Conservation (phyloP, 2,113 vertebrate genomes). For the Oryzias melastigma region DNA sequence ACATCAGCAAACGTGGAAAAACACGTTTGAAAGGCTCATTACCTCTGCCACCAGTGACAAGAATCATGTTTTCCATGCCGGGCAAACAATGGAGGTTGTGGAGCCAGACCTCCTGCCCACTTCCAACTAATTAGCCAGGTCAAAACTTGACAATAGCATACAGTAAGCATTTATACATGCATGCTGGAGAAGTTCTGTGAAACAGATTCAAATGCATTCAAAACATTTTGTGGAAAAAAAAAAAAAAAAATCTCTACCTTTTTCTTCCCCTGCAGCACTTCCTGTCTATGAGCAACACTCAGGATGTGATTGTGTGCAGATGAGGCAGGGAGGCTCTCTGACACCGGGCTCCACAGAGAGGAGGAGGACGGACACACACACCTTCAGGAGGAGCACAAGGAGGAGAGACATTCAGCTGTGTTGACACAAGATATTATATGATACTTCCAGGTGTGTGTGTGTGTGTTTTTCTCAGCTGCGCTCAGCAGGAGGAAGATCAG, state of each 20-base stretch:
- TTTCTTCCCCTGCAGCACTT: constrained; percentile 87
- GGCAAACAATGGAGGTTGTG: constrained; percentile 46
- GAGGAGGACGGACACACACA: constrained; percentile 67
- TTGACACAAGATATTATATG: constrained; percentile 64
- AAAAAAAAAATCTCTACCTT: constrained; percentile 77
- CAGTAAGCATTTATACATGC: background rate
- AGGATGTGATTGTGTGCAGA: constrained; percentile 85
- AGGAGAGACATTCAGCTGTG: constrained; percentile 69
- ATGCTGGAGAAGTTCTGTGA: background rate
- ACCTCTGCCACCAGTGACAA: constrained; percentile 49
- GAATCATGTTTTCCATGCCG: constrained; percentile 46
- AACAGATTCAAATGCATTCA: background rate
- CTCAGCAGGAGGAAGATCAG: constrained; percentile 51
- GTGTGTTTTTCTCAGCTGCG: constrained; percentile 60
- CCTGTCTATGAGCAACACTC: constrained; percentile 83
- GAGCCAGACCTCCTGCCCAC: constrained; percentile 43
- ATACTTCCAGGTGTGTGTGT: constrained; percentile 42
- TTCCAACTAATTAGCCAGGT: constrained; percentile 38
- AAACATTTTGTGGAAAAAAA: background rate
- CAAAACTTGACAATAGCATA: constrained; percentile 3
- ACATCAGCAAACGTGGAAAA: constrained; percentile 43
- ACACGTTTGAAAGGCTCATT: constrained; percentile 11
- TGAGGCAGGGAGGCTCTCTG: constrained; percentile 60
- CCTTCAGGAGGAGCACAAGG: constrained; percentile 62
- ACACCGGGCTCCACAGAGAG: constrained; percentile 65